Percentiles rank a stretch among this genome's conserved stretches.
These are phyloP conservation scores for Lutraria rhynchaena DNA, from an alignment of 1,140 invertebrate genomes.

Conservation along the genomic window DNA sequence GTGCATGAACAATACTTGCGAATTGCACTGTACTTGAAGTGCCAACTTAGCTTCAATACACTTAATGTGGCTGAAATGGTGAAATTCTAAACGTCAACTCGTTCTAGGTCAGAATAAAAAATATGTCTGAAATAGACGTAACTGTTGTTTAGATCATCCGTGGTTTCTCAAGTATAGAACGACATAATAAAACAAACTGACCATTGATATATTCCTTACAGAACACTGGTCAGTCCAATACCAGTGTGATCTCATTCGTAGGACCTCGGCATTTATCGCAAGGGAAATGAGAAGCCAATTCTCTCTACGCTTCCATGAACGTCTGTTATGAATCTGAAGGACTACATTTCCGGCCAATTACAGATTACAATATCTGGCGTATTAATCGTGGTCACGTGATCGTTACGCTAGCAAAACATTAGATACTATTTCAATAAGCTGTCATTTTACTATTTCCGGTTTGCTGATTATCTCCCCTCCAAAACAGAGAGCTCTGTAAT, in stretches of 20 bases:
- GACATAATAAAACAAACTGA: too few species aligned
- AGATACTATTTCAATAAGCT: constrained; percentile 62
- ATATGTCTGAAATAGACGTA: too few species aligned
- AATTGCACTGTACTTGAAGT: too few species aligned
- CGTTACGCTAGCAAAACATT: constrained; percentile 52
- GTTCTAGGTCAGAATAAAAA: too few species aligned
- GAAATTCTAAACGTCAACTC: too few species aligned
- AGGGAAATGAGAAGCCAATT: constrained; percentile 24
- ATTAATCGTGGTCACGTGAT: constrained; percentile 55
- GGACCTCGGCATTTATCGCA: constrained; percentile 39
- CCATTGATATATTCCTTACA: constrained; percentile 10
- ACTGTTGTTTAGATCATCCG: too few species aligned
- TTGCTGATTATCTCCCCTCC: constrained; percentile 36
- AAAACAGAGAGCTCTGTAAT: background rate
- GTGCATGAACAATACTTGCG: too few species aligned
- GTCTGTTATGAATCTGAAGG: constrained; percentile 53
- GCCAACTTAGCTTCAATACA: too few species aligned
- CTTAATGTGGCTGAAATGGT: too few species aligned
- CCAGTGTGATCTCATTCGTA: background rate
- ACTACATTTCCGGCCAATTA: constrained; percentile 62
- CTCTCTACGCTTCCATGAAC: constrained; percentile 14
- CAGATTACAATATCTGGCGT: constrained; percentile 54
- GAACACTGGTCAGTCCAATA: constrained; percentile 14
- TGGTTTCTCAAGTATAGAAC: too few species aligned
- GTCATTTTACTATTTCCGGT: constrained; percentile 55